Percentiles rank a stretch among this genome's conserved stretches.
These are phyloP conservation scores for Limnephilus lunatus DNA, from an alignment of 2,888 invertebrate genomes.

Conservation along the genomic window DNA sequence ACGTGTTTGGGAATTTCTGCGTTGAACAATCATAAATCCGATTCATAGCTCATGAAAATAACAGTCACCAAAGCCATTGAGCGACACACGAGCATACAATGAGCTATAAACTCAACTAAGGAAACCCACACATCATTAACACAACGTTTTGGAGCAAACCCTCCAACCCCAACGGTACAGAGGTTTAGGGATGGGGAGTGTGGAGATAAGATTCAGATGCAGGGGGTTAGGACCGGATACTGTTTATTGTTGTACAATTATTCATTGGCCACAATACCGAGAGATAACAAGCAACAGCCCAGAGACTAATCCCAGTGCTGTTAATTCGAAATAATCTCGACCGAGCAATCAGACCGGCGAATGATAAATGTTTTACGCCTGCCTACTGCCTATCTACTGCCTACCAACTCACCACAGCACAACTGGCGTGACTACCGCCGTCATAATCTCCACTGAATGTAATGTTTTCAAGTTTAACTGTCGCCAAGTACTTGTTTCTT, in stretches of 20 bases:
- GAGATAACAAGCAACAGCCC: slow-evolving; percentile 38
- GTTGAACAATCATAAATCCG: neutral
- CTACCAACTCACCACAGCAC: too few relatives aligned
- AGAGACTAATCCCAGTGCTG: slow-evolving; percentile 29
- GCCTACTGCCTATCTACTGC: neutral
- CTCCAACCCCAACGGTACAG: neutral
- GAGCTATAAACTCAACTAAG: neutral
- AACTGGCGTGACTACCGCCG: neutral
- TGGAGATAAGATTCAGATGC: slow-evolving; percentile 18
- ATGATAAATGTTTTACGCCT: slow-evolving; percentile 27
- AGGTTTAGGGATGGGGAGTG: neutral
- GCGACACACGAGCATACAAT: neutral
- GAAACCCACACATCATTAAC: neutral
- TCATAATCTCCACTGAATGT: slow-evolving; percentile 8
- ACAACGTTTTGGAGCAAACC: neutral
- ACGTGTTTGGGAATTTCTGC: neutral
- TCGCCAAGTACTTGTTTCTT: neutral
- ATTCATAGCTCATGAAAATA: neutral
- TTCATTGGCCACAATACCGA: slow-evolving; percentile 38
- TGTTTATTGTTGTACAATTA: slow-evolving; percentile 33
- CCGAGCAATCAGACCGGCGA: slow-evolving; percentile 9
- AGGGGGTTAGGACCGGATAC: slow-evolving; percentile 18
- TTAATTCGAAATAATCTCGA: slow-evolving; percentile 39
- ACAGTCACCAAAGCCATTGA: neutral
- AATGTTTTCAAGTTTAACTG: slow-evolving; percentile 5